Percentiles rank a stretch among this genome's conserved stretches.
phyloP scores from a whole-genome alignment of 2,797 vertebrate species.

The Gallinago stenura region DNA sequence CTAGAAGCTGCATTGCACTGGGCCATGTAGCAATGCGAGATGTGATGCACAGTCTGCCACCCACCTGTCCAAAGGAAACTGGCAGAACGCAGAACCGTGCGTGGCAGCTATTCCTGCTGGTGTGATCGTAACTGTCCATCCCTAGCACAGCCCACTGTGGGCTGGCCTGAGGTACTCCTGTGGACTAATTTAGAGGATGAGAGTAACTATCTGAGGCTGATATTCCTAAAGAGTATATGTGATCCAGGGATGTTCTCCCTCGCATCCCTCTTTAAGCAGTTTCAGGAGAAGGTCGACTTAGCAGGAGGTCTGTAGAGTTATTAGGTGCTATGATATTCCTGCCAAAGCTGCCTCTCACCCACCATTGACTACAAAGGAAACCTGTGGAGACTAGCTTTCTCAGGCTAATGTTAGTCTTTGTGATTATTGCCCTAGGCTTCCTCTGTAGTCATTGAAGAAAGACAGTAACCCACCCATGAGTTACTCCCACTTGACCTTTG shows the following conservation, averaged over 20 bases:
- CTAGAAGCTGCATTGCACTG: background rate
- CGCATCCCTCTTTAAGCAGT: background rate
- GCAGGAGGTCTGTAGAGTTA: background rate
- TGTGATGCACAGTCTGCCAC: background rate
- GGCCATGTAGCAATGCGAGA: background rate
- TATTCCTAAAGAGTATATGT: background rate
- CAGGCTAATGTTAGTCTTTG: background rate
- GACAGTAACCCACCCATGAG: background rate
- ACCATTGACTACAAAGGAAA: background rate
- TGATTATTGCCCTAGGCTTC: background rate
- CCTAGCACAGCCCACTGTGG: background rate
- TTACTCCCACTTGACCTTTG: background rate
- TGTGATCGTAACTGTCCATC: background rate
- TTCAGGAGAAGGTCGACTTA: background rate
- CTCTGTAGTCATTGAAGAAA: background rate
- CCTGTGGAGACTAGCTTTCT: background rate
- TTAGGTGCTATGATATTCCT: background rate
- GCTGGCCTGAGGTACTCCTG: background rate
- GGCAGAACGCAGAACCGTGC: fast-evolving
- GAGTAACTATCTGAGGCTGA: background rate
- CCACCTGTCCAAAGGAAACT: background rate
- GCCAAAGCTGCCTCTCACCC: background rate
- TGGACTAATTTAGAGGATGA: fast-evolving
- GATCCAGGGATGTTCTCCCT: background rate
- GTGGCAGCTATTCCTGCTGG: background rate